Conservation (phyloP, 1,140 invertebrate genomes). For the Bactericera cockerelli region DNA sequence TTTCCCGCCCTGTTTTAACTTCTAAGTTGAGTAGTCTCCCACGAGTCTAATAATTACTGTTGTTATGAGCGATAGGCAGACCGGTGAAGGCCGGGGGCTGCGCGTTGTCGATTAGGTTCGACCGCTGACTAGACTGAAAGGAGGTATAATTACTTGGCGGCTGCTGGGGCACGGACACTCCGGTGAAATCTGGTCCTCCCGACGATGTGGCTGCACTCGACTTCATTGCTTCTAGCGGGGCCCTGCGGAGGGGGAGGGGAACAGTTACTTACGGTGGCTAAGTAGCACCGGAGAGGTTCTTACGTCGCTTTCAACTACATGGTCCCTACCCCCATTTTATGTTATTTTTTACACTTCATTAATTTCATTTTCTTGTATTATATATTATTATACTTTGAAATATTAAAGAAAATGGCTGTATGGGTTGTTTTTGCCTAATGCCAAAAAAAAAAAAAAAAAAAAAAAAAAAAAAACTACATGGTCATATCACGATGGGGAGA, state of each 20-base stretch:
- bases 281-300: too few relatives aligned
- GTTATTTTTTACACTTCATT: too few relatives aligned
- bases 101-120: background rate
- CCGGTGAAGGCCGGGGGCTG: background rate
- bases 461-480: too few relatives aligned
- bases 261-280: too few relatives aligned
- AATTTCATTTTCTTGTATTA: too few relatives aligned
- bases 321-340: too few relatives aligned
- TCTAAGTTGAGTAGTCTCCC: background rate
- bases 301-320: too few relatives aligned
- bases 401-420: too few relatives aligned
- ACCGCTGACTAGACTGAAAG: slow-evolving; percentile 1
- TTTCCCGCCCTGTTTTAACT: background rate
- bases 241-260: slow-evolving; percentile 6
- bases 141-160: slow-evolving; percentile 5
- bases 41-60: background rate
- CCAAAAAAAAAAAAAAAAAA: too few relatives aligned
- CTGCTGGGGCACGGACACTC: background rate
- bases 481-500: too few relatives aligned
- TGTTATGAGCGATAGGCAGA: background rate
- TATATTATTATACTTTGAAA: too few relatives aligned
- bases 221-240: slow-evolving; percentile 15
- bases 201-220: slow-evolving; percentile 10
- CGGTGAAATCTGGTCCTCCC: background rate
- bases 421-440: too few relatives aligned